Base-by-base conservation (phyloP, 2,113 vertebrate species). In the Tapirus terrestris region DNA sequence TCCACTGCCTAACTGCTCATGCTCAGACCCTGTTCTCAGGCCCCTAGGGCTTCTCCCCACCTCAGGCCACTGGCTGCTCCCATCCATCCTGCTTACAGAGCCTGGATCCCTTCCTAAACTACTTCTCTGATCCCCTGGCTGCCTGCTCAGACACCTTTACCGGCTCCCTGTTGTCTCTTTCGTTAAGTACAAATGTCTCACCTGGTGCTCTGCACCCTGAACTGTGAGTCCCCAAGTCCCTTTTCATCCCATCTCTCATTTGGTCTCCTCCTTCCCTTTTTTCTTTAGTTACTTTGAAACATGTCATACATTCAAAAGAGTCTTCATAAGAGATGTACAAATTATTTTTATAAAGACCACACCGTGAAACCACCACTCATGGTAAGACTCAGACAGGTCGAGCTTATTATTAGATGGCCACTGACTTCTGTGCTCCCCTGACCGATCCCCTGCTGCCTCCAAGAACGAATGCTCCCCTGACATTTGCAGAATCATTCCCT, bases 161-260 rank as follows among this genome's bases (percentile, higher is more conserved):
- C 10, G 39, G 7, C 6, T 43, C 89, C 43, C 60, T 17, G 7
- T 56, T 2, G 1, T 36, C 61, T 51, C 43, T 4, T 16, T 39
- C 0, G 0, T 56, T 25, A 29, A 17, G 9, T 39, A 3, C 1
- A 1, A 12, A 36, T 4, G 5, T 36, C 80, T n/a, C 8, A 5
- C 79, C 58, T 58, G 20, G 31, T 10, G 4, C 83, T 36, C 58
- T 6, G 77, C 23, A 72, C 18, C 3, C 56, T 12, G 18, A 6
- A 36, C 70, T 4, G 8, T 8, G 60, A 20, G 17, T 20, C 3
- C 5, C 12, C 25, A 16, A 0, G 2, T 3, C 5, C 25, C 14
- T 65, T 60, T 8, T 58, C 0, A 17, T 33, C 18, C 14, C 14
- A 0, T 72, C n/a, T 93, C 80, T 67, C 61, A 6, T 48, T 23